phyloP scores from a whole-genome alignment of 2,888 invertebrate species.

The Chloromyia formosa region DNA sequence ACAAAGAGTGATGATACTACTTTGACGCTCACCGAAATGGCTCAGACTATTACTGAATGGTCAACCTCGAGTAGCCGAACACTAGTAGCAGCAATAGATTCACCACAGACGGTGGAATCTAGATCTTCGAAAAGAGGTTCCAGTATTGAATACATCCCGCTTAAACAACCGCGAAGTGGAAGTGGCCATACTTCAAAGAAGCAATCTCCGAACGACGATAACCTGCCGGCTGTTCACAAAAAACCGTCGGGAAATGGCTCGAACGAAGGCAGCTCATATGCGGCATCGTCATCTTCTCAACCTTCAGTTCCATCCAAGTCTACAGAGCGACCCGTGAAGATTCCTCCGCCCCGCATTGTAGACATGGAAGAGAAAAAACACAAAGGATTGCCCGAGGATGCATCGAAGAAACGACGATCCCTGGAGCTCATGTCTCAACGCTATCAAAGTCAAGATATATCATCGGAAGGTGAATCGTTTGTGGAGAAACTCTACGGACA shows the following conservation, averaged over 20 bases:
- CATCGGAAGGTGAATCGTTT: constrained; percentile 65
- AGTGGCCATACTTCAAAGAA: constrained; percentile 53
- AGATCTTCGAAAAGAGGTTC: constrained; percentile 52
- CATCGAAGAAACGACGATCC: constrained; percentile 65
- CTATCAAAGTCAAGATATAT: constrained; percentile 71
- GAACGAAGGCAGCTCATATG: constrained; percentile 50
- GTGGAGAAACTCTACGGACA: constrained; percentile 71
- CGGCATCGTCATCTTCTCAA: constrained; percentile 50
- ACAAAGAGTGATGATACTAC: constrained; percentile 84
- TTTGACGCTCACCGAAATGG: constrained; percentile 73
- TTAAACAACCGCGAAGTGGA: constrained; percentile 58
- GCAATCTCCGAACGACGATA: constrained; percentile 57
- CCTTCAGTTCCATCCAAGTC: constrained; percentile 53
- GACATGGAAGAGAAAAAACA: constrained; percentile 53
- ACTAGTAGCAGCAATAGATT: constrained; percentile 71
- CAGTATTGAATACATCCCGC: constrained; percentile 59
- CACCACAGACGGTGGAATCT: constrained; percentile 48
- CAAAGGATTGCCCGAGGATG: constrained; percentile 53
- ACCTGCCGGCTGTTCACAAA: constrained; percentile 59
- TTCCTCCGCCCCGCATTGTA: constrained; percentile 61
- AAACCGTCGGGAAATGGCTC: constrained; percentile 57
- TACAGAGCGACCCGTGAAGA: constrained; percentile 62
- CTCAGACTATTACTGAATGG: constrained; percentile 85
- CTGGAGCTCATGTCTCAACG: constrained; percentile 67
- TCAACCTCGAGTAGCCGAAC: constrained; percentile 83